Base-by-base conservation (phyloP, 1,140 invertebrate species). In the Cotesia chilonis region DNA sequence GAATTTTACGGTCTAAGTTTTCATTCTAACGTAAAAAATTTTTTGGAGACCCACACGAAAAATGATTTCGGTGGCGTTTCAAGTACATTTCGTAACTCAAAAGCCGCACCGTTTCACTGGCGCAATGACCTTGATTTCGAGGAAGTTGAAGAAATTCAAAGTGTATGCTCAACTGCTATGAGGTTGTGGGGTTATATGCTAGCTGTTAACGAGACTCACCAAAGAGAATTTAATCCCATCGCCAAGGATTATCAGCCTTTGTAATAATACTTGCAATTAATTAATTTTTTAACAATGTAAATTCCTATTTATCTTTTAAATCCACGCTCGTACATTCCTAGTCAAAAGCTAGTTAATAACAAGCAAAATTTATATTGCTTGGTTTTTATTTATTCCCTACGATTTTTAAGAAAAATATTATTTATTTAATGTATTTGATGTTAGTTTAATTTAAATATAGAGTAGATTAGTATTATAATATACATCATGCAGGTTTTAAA, bases 51-150 rank as follows among this genome's bases (percentile, higher is more conserved):
- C 3, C 94, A 96, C 80, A 95, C 94, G 1, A 93, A 92, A 79
- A 88, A 89, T 54, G 91, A 95, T 76, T 90, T 91, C 4, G 94
- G 92, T 10, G 94, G 93, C 14, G 92, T 94, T 10, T 95, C 93
- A 47, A 95, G 94, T 77, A 96, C 94, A 4, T 94, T 92, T 82
- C 88, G 94, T 20, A 91, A 95, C 82, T 95, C 94, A 4, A 93
- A 93, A 81, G 90, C 89, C 28, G 92, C 94, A 66, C 94, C 94
- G 71, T 95, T 95, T 82, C 93, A 94, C 80, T 96, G 95, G 95
- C 92, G 91, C 74, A 90, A 88, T 57, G 92, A 94, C 77, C 87
- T 95, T 38, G 89, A 91, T 71, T 91, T 89, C 66, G 88, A 90
- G 7, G 92, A 93, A 82, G 91, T 94, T 28, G 88, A 90, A n/a